Evolutionary conservation across 2,888 invertebrate species (phyloP).

Genomic region (Pseudococcus longispinus): DNA sequence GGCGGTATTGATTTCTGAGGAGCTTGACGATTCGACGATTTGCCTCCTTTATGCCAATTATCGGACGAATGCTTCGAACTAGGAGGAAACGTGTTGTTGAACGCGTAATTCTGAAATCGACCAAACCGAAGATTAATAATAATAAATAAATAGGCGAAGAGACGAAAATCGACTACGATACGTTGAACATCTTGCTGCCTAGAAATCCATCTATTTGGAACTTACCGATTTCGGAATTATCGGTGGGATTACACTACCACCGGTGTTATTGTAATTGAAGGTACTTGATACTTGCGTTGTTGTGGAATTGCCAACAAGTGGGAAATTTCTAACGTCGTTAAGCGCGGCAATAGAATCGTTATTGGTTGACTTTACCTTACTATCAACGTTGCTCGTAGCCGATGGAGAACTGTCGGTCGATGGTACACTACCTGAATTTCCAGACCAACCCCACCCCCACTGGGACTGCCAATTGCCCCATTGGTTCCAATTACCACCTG

Average conservation of each 20-base stretch:
- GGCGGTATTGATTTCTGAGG: not conserved
- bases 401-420: conserved; percentile 39
- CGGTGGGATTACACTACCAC: conserved; percentile 48
- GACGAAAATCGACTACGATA: not conserved
- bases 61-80: not conserved
- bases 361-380: conserved; percentile 54
- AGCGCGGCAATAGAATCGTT: conserved; percentile 49
- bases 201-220: not conserved
- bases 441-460: conserved; percentile 60
- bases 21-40: not conserved
- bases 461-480: conserved; percentile 60
- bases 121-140: not conserved
- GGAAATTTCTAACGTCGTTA: conserved; percentile 51
- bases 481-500: conserved; percentile 57
- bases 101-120: not conserved
- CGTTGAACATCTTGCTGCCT: not conserved
- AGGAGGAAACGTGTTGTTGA: not conserved
- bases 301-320: conserved; percentile 19
- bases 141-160: not conserved
- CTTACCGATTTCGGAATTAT: conserved; percentile 48
- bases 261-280: conserved; percentile 49
- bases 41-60: not conserved
- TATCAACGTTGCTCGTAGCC: conserved; percentile 44
- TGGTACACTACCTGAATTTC: conserved; percentile 56
- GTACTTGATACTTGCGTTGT: conserved; percentile 48